Evolutionary conservation across 2,888 invertebrate species (phyloP).

Genomic region (Lissocephala sabroskyi): DNA sequence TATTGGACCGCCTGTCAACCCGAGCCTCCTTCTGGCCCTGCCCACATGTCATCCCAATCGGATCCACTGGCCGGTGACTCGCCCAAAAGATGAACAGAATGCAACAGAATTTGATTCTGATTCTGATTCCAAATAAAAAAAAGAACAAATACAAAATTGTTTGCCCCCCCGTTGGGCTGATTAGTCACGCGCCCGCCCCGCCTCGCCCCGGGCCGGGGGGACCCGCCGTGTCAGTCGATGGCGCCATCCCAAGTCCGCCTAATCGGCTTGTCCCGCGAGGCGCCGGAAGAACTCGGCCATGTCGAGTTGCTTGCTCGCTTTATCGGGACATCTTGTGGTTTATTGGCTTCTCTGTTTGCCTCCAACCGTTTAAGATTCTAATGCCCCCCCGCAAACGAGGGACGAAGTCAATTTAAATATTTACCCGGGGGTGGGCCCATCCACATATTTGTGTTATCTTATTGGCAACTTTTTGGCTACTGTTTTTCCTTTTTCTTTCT

Average conservation of each 20-base stretch:
- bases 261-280: conserved; percentile 20
- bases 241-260: conserved; percentile 31
- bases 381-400: conserved; percentile 25
- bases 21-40: too few species aligned
- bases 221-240: too few species aligned
- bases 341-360: conserved; percentile 17
- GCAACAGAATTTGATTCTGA: conserved; percentile 5
- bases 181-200: too few species aligned
- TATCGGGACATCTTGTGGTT: conserved; percentile 8
- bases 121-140: conserved; percentile 43
- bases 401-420: conserved; percentile 45
- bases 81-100: background rate
- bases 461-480: conserved; percentile 1
- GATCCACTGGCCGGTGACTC: background rate
- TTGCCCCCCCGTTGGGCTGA: conserved; percentile 66
- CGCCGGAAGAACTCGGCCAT: conserved; percentile 41
- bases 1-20: conserved; percentile 57
- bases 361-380: conserved; percentile 29
- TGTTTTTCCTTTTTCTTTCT: too few species aligned
- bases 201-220: too few species aligned
- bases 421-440: too few species aligned
- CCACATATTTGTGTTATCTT: conserved; percentile 29
- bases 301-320: too few species aligned
- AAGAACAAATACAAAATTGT: conserved; percentile 61
- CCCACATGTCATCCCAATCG: conserved; percentile 53